Evolutionary conservation across 2,888 invertebrate species (phyloP).

Genomic region (Mechanitis mazaeus): DNA sequence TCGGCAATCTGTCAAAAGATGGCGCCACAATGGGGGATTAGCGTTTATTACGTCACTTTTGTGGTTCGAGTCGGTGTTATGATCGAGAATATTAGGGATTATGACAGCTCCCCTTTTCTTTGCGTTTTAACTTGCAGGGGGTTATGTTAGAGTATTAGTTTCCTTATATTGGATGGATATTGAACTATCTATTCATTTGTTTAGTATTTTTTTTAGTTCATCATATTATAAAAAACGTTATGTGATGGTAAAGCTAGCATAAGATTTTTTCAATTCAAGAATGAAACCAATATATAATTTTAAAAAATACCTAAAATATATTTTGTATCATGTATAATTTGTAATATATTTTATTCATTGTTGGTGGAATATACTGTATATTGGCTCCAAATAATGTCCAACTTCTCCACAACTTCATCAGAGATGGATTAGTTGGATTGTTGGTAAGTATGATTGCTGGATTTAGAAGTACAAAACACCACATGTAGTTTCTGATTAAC

Average conservation of each 20-base stretch:
- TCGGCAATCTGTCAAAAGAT: constrained; percentile 72
- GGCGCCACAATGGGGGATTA: constrained; percentile 73
- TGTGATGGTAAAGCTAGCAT: no score
- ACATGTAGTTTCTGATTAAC: constrained; percentile 5
- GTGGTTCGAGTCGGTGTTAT: constrained; percentile 58
- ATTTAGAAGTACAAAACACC: constrained; percentile 5
- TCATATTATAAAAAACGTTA: no score
- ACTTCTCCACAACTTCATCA: constrained; percentile 1
- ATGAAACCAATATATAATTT: no score
- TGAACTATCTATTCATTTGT: not conserved
- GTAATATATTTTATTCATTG: no score
- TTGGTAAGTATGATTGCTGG: constrained; percentile 11
- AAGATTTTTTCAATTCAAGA: no score
- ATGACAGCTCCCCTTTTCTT: constrained; percentile 62
- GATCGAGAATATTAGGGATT: constrained; percentile 75
- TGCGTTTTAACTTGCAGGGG: constrained; percentile 22
- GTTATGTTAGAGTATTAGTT: constrained; percentile 18
- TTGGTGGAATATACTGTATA: not conserved
- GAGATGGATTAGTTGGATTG: constrained; percentile 11
- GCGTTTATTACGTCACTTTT: constrained; percentile 73
- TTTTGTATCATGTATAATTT: no score
- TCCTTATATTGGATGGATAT: constrained; percentile 9
- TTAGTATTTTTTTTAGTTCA: not conserved
- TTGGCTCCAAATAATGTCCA: not conserved
- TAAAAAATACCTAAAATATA: no score